Evolutionary conservation across 2,888 invertebrate genomes (phyloP).

Genomic region (Phorcus lineatus): DNA sequence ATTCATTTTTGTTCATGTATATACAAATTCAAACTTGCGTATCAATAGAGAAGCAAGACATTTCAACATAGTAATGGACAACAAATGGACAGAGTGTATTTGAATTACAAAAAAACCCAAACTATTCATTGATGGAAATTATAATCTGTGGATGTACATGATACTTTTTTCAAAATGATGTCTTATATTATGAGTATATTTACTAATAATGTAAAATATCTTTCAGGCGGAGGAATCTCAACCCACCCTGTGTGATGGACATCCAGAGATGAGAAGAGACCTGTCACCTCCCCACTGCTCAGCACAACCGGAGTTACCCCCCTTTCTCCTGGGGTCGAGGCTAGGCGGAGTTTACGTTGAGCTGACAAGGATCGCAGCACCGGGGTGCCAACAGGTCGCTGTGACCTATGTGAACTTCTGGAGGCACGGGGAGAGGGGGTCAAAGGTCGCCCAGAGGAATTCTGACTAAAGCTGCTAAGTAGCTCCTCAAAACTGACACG

Average conservation of each 20-base stretch:
- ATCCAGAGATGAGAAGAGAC: slow-evolving; percentile 72
- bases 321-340: slow-evolving; percentile 41
- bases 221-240: not conserved
- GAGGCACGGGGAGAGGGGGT: slow-evolving; percentile 27
- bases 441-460: slow-evolving; percentile 50
- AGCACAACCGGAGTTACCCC: slow-evolving; percentile 58
- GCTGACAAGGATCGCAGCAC: slow-evolving; percentile 51
- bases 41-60: too few species aligned
- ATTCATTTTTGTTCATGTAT: too few species aligned
- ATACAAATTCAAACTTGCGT: too few species aligned
- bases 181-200: too few species aligned
- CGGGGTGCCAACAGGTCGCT: slow-evolving; percentile 38
- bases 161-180: too few species aligned
- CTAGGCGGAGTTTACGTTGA: slow-evolving; percentile 50
- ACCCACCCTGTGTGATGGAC: slow-evolving; percentile 71
- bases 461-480: slow-evolving; percentile 79
- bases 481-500: slow-evolving; percentile 83
- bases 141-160: too few species aligned
- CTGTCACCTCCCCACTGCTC: slow-evolving; percentile 59
- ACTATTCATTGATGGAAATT: too few species aligned
- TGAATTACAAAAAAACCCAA: too few species aligned
- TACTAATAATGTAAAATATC: not conserved
- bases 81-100: too few species aligned
- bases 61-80: too few species aligned
- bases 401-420: slow-evolving; percentile 32